phyloP scores from a whole-genome alignment of 2,888 invertebrate species.

The Arenicola marina region DNA sequence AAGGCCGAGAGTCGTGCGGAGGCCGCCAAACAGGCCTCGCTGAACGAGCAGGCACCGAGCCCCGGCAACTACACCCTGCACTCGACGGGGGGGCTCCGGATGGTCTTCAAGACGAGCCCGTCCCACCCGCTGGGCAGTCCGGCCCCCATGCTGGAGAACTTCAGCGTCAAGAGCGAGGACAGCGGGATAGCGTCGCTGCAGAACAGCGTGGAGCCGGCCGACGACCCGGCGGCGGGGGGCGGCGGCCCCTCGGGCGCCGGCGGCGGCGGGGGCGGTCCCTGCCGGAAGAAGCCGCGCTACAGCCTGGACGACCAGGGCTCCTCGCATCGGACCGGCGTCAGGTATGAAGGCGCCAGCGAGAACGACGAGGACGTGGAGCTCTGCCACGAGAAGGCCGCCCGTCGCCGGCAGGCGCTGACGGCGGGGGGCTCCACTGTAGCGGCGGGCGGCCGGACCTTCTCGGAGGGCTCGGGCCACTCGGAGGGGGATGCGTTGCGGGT shows the following conservation, averaged over 20 bases:
- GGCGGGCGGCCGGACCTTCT: too few relatives aligned
- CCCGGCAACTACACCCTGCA: slow-evolving; percentile 1
- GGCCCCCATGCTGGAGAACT: not conserved
- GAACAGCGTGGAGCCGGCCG: not conserved
- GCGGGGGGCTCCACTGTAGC: too few relatives aligned
- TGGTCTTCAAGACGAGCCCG: slow-evolving; percentile 10
- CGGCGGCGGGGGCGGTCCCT: not conserved
- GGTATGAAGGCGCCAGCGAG: not conserved
- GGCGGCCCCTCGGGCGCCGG: not conserved
- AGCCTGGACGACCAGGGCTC: too few relatives aligned
- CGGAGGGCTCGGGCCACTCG: too few relatives aligned
- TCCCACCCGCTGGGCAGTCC: not conserved
- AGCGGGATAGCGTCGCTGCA: slow-evolving; percentile 6
- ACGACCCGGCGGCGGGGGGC: not conserved
- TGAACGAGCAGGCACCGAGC: not conserved
- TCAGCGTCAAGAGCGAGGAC: slow-evolving; percentile 8
- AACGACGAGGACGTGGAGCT: not conserved
- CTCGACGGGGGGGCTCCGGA: not conserved
- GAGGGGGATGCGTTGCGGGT: too few relatives aligned
- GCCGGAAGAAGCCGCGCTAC: not conserved
- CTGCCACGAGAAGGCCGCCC: not conserved
- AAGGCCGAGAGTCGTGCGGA: too few relatives aligned
- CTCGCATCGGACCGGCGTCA: too few relatives aligned
- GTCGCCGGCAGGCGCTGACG: too few relatives aligned
- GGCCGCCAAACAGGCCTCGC: too few relatives aligned